Conservation (phyloP, 64 coral and sea anemone genomes). For the Porites lutea region DNA sequence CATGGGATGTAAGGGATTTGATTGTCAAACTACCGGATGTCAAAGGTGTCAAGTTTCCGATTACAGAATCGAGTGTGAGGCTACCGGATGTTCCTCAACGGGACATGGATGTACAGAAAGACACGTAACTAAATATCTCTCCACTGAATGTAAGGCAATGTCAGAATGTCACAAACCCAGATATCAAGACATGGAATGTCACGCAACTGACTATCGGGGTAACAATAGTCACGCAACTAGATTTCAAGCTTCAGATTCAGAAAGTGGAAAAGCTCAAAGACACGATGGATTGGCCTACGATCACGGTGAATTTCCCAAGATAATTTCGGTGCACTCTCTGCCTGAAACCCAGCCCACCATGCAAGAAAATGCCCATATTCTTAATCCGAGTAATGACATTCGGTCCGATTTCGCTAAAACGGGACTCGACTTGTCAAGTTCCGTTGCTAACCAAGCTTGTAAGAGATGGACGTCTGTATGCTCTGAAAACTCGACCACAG, state of each 20-base stretch:
- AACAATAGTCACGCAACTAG: background rate
- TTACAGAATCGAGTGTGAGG: background rate
- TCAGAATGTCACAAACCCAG: too few species aligned
- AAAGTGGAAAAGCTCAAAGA: background rate
- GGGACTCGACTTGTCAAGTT: background rate
- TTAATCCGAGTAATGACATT: background rate
- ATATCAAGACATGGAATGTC: background rate
- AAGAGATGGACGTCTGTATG: background rate
- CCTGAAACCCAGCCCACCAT: background rate
- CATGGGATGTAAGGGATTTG: background rate
- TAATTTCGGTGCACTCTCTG: constrained; percentile 52
- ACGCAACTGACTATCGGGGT: background rate
- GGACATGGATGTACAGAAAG: background rate
- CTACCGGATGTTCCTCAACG: background rate
- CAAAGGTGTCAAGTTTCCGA: background rate
- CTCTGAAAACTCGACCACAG: background rate
- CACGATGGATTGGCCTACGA: constrained; percentile 45
- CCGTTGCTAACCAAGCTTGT: background rate
- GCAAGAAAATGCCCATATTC: background rate
- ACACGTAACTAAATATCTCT: background rate
- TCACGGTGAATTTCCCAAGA: constrained; percentile 50
- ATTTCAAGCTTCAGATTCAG: background rate
- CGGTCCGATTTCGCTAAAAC: background rate
- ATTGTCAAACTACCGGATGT: background rate
- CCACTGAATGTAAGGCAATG: background rate